Evolutionary conservation across 2,797 vertebrate species (phyloP).

Genomic region (Champsocephalus gunnari): DNA sequence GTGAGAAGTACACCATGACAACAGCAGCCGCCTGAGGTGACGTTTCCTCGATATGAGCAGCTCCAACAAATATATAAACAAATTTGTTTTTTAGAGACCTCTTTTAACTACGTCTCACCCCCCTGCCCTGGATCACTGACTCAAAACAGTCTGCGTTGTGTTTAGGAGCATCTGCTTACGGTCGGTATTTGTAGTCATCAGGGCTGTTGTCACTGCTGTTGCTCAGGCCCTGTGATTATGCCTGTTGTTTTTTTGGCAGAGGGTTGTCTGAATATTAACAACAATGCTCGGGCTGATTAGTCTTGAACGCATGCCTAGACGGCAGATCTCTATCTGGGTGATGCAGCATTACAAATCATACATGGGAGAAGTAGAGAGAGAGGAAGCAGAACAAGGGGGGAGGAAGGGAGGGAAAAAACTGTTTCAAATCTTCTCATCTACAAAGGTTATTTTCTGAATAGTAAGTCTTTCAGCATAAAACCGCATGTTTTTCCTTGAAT

Average conservation of each 20-base stretch:
- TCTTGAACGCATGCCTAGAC: slow-evolving; percentile 60
- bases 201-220: slow-evolving; percentile 51
- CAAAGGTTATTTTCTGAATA: slow-evolving; percentile 83
- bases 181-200: slow-evolving; percentile 57
- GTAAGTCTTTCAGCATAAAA: slow-evolving; percentile 81
- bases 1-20: slow-evolving; percentile 62
- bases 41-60: slow-evolving; percentile 49
- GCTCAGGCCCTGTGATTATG: slow-evolving; percentile 73
- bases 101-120: slow-evolving; percentile 30
- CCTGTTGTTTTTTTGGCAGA: slow-evolving; percentile 58
- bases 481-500: slow-evolving; percentile 82
- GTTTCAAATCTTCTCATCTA: slow-evolving; percentile 82
- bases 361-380: slow-evolving; percentile 50
- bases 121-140: slow-evolving; percentile 45
- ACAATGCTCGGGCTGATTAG: slow-evolving; percentile 77
- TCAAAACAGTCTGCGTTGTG: slow-evolving; percentile 53
- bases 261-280: slow-evolving; percentile 74
- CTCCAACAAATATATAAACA: slow-evolving; percentile 58
- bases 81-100: slow-evolving; percentile 51
- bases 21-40: slow-evolving; percentile 60
- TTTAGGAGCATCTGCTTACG: slow-evolving; percentile 71
- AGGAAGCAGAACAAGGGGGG: slow-evolving; percentile 35
- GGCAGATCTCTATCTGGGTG: slow-evolving; percentile 72
- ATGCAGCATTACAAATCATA: slow-evolving; percentile 70
- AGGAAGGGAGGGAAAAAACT: slow-evolving; percentile 45